Base-by-base conservation (phyloP, 2,797 vertebrate genomes). In the Trachurus trachurus region DNA sequence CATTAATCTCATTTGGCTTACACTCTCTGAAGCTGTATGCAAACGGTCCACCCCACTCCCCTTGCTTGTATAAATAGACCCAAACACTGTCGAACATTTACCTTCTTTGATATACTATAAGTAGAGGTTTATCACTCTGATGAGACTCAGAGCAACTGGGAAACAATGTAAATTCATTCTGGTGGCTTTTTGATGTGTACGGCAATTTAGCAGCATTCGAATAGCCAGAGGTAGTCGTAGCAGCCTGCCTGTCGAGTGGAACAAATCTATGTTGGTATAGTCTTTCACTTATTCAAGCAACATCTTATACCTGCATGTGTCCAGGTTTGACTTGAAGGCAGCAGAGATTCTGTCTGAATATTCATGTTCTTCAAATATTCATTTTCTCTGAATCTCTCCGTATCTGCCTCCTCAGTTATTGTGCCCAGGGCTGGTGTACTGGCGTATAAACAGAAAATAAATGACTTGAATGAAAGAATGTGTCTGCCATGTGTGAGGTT, bases 401-500 rank as follows among this genome's bases (percentile, higher is more conserved):
- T 37, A 26, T 62, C 57, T 78, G 66, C 67, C 65, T 75, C 57
- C 53, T 58, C 31, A 22, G 58, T 76, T 34, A 6, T 58, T 66
- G 66, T 73, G 70, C 78, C 44, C 70, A 49, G 9, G 37, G 50
- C 70, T 76, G 26, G 22, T 80, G 26, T 66, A 75, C 57, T 68
- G 67, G 37, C 40, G 68, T 47, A 81, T 57, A 60, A 80, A 75
- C 54, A 62, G 22, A 81, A 83, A 89, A 86, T 89, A 87, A 82
- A 87, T 63, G 6, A 40, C 66, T 65, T 74, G 47, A 81, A 76
- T 47, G 37, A 74, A 76, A 73, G 15, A 65, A 63, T 44, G 15
- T 68, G 42, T 74, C 62, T 52, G 3, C 39, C n/a, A 29, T 71
- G 66, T 71, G 52, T 63, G 26, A 47, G 39, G 6, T 56, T 75